phyloP scores from a whole-genome alignment of 2,888 invertebrate genomes.

The Rhingia rostrata region DNA sequence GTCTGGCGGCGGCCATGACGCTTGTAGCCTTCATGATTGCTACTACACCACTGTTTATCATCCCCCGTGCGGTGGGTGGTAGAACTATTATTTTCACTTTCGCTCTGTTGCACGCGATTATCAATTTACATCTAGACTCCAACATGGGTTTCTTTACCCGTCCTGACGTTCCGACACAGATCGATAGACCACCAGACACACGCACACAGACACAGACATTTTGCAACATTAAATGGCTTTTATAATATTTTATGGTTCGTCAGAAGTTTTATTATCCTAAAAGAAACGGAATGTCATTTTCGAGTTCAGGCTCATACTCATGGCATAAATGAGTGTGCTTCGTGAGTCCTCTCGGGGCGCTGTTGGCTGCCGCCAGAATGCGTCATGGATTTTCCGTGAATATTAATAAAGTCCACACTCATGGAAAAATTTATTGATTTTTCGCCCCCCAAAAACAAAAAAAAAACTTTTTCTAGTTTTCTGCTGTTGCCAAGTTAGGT shows the following conservation, averaged over 20 bases:
- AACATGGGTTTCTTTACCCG: no score
- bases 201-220: slow-evolving; percentile 22
- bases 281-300: slow-evolving; percentile 17
- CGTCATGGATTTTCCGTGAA: slow-evolving; percentile 43
- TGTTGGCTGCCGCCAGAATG: slow-evolving; percentile 10
- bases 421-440: slow-evolving; percentile 61
- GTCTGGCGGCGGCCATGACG: slow-evolving; percentile 63
- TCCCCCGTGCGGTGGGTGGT: slow-evolving; percentile 48
- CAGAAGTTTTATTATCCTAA: slow-evolving; percentile 27
- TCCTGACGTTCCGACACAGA: no score
- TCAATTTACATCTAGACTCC: slow-evolving; percentile 30
- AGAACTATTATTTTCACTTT: slow-evolving; percentile 54
- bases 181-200: not conserved
- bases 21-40: slow-evolving; percentile 51
- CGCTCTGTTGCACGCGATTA: slow-evolving; percentile 48
- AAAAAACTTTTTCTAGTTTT: not conserved
- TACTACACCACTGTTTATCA: slow-evolving; percentile 44
- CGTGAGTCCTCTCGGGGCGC: slow-evolving; percentile 4
- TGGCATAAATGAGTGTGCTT: slow-evolving; percentile 8
- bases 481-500: slow-evolving; percentile 23
- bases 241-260: slow-evolving; percentile 18
- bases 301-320: slow-evolving; percentile 10
- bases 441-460: slow-evolving; percentile 17
- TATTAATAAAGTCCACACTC: slow-evolving; percentile 58
- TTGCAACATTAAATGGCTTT: slow-evolving; percentile 26